A percentile compares a stretch with the other conserved stretches of the same genome.
Conservation (phyloP, 2,888 invertebrate species). For the Athalia rosae region DNA sequence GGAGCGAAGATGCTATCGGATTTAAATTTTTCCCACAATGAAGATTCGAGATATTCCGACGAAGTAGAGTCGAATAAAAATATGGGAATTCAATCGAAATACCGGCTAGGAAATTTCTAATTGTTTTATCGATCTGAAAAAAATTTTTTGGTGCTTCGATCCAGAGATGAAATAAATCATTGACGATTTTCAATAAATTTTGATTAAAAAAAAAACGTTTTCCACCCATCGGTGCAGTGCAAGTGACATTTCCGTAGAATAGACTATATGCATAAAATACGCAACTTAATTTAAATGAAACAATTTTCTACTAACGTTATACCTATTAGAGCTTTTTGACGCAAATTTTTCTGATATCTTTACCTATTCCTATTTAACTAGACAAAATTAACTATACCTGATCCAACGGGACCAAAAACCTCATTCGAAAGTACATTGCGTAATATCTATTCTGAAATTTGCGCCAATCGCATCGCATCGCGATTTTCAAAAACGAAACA, state of each 20-base stretch:
- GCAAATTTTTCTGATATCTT: constrained; percentile 26
- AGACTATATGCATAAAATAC: too few species aligned
- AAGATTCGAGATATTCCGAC: not conserved
- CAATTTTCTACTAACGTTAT: not conserved
- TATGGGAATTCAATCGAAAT: constrained; percentile 16
- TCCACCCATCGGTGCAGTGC: too few species aligned
- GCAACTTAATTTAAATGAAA: not conserved
- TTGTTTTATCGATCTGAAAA: too few species aligned
- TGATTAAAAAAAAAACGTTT: too few species aligned
- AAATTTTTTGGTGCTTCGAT: too few species aligned
- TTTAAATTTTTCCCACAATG: not conserved
- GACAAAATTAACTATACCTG: constrained; percentile 21
- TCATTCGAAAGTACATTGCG: too few species aligned
- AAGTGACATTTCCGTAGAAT: too few species aligned
- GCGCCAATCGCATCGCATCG: not conserved
- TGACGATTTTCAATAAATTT: too few species aligned
- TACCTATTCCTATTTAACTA: not conserved
- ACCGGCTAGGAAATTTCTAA: too few species aligned
- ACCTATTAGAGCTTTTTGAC: constrained; percentile 22
- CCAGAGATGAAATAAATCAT: too few species aligned
- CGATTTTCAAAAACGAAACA: not conserved
- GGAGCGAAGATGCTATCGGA: not conserved
- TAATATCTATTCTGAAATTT: too few species aligned
- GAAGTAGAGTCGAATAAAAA: not conserved
- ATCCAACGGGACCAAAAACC: constrained; percentile 15